phyloP scores from a whole-genome alignment of 2,888 invertebrate genomes.

The Pyralis farinalis region DNA sequence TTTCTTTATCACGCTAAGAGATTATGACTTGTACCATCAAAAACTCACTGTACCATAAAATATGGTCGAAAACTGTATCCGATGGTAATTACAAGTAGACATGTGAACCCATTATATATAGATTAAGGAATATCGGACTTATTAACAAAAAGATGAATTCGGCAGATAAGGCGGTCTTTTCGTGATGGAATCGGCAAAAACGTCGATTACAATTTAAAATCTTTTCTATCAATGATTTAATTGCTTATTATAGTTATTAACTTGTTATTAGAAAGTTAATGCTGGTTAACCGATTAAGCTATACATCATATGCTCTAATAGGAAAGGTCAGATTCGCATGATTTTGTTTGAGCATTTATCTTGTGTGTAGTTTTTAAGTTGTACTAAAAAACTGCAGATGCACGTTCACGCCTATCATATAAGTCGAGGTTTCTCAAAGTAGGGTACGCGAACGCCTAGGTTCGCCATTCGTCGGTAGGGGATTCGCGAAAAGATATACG shows the following conservation, averaged over 20 bases:
- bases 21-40: conserved; percentile 28
- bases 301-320: too few relatives aligned
- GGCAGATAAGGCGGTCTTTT: conserved; percentile 41
- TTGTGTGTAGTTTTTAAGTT: too few relatives aligned
- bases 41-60: conserved; percentile 63
- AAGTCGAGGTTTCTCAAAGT: too few relatives aligned
- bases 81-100: conserved; percentile 66
- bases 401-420: too few relatives aligned
- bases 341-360: too few relatives aligned
- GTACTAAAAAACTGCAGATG: too few relatives aligned
- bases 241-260: background rate
- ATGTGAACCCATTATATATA: conserved; percentile 78
- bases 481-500: too few relatives aligned
- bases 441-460: too few relatives aligned
- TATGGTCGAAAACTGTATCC: conserved; percentile 65
- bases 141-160: conserved; percentile 62
- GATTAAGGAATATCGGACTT: conserved; percentile 57
- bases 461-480: too few relatives aligned
- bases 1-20: background rate
- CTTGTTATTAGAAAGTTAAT: too few relatives aligned
- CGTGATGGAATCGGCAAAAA: conserved; percentile 20
- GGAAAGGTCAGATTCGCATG: too few relatives aligned
- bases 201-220: background rate
- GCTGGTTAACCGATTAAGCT: too few relatives aligned
- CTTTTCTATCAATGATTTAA: background rate